Evolutionary conservation across 2,888 invertebrate species (phyloP), one percentile per base, ranked within the genome.

Genomic region (Polyploca ridens): DNA sequence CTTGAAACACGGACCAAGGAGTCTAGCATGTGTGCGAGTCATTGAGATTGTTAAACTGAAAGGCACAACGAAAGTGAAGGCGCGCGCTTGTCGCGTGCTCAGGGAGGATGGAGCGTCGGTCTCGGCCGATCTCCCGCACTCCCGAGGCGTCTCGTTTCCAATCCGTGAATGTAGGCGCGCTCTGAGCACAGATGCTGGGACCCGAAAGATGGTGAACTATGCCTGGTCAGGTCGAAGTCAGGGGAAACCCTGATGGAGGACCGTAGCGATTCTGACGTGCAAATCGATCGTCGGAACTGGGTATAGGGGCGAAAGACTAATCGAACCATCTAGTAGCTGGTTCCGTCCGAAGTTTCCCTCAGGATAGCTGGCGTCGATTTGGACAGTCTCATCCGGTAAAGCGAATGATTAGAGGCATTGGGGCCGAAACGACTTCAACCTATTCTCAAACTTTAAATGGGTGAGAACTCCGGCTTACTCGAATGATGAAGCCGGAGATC

Each of bases 371-470:
- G 94, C 90, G 90, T 72, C 82, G 78, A 78, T 76, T 68, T 73
- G 70, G 76, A 81, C 89, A 95, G 95, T 95, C 94, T 94, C 94
- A 95, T 95, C 95, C 93, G 95, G 96, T 96, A 96, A 96, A 96
- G 96, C 96, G 95, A 96, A 96, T 96, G 95, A 96, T 96, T 96
- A 96, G 94, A 95, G 94, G 96, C 91, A 89, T 95, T 95, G 95
- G 95, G 95, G 95, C 87, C 95, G 95, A 95, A 96, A 96, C 94
- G 95, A 90, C 94, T 95, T 96, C 95, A 94, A 95, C 95, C 96
- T 96, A 96, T 96, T 96, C 95, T 96, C 96, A 96, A 96, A 96
- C 96, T 96, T 95, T 96, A 95, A 96, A 96, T 96, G 95, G 95
- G 95, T 96, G 95, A 95, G 96, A 96, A 88, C 93, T 93, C 92